Percentiles rank a stretch among this genome's conserved stretches.
Evolutionary conservation across 2,888 invertebrate genomes (phyloP).

Genomic region (Lycocerus yunnanus): DNA sequence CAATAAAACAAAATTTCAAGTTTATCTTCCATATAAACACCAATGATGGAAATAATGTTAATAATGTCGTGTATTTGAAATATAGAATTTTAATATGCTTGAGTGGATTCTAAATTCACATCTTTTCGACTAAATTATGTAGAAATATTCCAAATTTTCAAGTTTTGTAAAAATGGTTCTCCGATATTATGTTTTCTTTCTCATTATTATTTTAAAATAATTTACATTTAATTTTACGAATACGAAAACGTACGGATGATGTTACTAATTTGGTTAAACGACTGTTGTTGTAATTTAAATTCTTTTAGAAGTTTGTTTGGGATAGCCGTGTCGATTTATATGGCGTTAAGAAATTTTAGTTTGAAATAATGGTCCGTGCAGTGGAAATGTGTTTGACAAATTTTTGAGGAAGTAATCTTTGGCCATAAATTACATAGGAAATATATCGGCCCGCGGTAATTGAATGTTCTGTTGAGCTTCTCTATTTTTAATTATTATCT

Average conservation of each 20-base stretch:
- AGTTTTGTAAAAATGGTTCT: neutral
- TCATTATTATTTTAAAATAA: neutral
- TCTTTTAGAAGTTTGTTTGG: neutral
- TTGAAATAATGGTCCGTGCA: neutral
- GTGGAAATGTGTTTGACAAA: neutral
- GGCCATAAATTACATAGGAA: neutral
- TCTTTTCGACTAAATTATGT: neutral
- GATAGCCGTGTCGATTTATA: neutral
- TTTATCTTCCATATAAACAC: neutral
- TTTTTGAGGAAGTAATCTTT: neutral
- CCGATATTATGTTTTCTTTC: neutral
- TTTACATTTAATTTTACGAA: neutral
- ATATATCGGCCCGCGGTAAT: neutral
- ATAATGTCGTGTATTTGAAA: neutral
- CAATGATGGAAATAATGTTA: neutral
- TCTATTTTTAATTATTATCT: conserved; percentile 2
- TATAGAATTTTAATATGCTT: no score
- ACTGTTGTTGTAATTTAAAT: neutral
- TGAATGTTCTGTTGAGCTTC: conserved; percentile 1
- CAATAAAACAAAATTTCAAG: neutral
- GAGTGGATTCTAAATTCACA: neutral
- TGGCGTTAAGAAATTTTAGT: neutral
- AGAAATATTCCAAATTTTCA: neutral
- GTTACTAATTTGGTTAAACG: neutral
- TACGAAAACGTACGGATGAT: neutral